Conservation (phyloP, 2,797 vertebrate species). For the Acanthurus lineatus region DNA sequence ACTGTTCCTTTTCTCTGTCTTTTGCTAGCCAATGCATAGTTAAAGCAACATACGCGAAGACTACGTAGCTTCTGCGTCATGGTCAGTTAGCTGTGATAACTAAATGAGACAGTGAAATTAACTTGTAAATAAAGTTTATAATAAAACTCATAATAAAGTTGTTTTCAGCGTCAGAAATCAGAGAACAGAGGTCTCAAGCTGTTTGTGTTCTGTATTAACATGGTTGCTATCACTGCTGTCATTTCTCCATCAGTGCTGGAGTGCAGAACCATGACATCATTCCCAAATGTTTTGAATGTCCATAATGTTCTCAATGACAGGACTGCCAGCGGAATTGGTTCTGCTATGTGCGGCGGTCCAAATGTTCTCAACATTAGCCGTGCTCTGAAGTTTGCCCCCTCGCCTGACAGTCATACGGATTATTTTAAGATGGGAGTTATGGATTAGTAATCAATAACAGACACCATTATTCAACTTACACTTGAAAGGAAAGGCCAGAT, state of each 20-base stretch:
- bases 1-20: too few species aligned
- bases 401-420: conserved; percentile 45
- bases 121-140: too few species aligned
- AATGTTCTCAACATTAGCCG: conserved; percentile 45
- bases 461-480: conserved; percentile 59
- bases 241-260: conserved; percentile 58
- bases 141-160: neutral
- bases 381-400: conserved; percentile 55
- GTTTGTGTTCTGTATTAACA: conserved; percentile 52
- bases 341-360: conserved; percentile 45
- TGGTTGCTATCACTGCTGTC: conserved; percentile 47
- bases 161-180: conserved; percentile 15
- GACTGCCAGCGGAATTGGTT: conserved; percentile 48
- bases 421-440: conserved; percentile 60
- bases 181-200: conserved; percentile 24
- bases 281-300: conserved; percentile 58
- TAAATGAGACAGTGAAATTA: conserved; percentile 32
- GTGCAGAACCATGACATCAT: conserved; percentile 63
- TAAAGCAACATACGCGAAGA: neutral
- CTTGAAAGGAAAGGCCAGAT: conserved; percentile 71
- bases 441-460: conserved; percentile 76
- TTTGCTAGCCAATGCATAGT: neutral
- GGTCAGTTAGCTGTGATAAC: conserved; percentile 25
- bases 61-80: conserved; percentile 14
- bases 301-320: conserved; percentile 70